Percentiles rank a stretch among this genome's conserved stretches.
phyloP scores from a whole-genome alignment of 2,797 vertebrate genomes.

The Anisognathus igniventris region DNA sequence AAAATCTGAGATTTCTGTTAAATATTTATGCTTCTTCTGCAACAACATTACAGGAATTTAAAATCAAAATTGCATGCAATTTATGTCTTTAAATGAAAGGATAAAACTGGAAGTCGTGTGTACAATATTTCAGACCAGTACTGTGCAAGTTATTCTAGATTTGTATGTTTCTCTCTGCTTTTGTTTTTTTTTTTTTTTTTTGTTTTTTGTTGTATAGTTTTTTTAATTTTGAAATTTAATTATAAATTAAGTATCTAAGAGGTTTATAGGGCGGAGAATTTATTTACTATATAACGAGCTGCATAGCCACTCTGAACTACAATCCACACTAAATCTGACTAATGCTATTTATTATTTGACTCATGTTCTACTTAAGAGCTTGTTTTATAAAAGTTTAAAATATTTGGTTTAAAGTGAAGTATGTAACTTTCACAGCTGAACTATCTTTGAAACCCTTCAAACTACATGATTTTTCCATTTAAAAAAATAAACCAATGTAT shows the following conservation, averaged over 20 bases:
- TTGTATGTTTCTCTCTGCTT: neutral
- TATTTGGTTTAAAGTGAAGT: neutral
- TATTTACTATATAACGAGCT: slow-evolving; percentile 22
- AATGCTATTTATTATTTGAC: neutral
- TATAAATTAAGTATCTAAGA: neutral
- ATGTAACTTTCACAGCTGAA: neutral
- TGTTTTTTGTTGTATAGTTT: neutral
- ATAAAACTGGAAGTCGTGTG: neutral
- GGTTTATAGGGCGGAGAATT: neutral
- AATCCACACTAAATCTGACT: slow-evolving; percentile 28
- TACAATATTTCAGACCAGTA: neutral
- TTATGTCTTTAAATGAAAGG: neutral
- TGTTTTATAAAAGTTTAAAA: neutral
- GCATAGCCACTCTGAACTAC: slow-evolving; percentile 18
- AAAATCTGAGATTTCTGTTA: neutral
- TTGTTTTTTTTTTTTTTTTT: neutral
- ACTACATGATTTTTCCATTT: neutral
- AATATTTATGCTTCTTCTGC: neutral
- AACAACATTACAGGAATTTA: neutral
- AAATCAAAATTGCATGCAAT: neutral
- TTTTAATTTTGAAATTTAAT: neutral
- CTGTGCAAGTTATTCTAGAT: neutral
- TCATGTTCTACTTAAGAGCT: neutral
- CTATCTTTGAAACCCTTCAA: neutral
- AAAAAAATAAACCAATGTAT: neutral